Evolutionary conservation across 1,140 invertebrate genomes (phyloP).

Genomic region (Vanessa atalanta): DNA sequence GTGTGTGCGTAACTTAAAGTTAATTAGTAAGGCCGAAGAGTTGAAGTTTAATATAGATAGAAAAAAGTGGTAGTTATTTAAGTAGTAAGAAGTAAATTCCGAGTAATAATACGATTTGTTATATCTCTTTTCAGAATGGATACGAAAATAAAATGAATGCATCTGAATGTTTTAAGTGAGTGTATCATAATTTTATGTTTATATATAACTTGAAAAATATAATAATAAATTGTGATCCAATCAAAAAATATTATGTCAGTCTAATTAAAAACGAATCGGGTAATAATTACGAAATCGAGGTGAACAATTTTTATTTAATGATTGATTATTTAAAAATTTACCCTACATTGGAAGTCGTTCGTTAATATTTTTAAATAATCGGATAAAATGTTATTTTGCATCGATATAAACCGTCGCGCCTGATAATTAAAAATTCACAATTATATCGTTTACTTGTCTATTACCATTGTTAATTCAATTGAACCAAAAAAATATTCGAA

Average conservation of each 20-base stretch:
- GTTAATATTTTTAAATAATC: not conserved
- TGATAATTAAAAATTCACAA: not conserved
- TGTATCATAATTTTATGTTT: conserved; percentile 17
- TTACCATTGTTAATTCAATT: not conserved
- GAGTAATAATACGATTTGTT: not conserved
- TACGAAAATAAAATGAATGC: conserved; percentile 75
- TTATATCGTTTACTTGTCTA: not conserved
- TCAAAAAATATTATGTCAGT: not conserved
- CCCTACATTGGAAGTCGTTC: not conserved
- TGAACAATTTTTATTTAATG: not conserved
- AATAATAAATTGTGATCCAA: not conserved
- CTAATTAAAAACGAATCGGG: not conserved
- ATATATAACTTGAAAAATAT: not conserved
- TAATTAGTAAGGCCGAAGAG: not conserved
- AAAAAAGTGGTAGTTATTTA: no score
- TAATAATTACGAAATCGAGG: not conserved
- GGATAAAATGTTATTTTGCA: not conserved
- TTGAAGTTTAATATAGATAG: no score
- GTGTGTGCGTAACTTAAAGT: not conserved
- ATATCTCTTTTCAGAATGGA: conserved; percentile 60
- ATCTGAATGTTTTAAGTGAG: conserved; percentile 74
- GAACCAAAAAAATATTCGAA: not conserved
- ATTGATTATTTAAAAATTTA: not conserved
- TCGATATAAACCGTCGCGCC: not conserved
- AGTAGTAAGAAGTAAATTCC: no score